These are phyloP conservation scores for Platerodrilus igneus DNA, from an alignment of 2,888 invertebrate species.

Conservation along the genomic window DNA sequence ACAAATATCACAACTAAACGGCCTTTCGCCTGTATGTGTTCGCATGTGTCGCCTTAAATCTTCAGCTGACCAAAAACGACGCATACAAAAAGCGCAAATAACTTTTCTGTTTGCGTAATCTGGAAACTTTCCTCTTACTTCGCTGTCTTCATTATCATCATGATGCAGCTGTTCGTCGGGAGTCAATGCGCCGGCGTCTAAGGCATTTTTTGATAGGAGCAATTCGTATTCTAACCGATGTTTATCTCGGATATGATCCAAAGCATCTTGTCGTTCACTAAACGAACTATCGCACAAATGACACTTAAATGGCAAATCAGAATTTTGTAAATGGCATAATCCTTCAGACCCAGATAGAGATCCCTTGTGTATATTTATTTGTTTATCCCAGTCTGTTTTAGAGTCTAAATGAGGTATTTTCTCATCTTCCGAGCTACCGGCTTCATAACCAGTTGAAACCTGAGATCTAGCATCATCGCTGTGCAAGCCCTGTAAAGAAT, in stretches of 20 bases:
- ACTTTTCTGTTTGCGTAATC: constrained; percentile 85
- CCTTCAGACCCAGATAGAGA: constrained; percentile 26
- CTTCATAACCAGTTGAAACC: constrained; percentile 42
- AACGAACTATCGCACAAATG: constrained; percentile 89
- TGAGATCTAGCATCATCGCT: constrained; percentile 38
- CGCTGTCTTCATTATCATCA: constrained; percentile 65
- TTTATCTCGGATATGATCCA: constrained; percentile 72
- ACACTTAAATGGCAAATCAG: constrained; percentile 82
- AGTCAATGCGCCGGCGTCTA: constrained; percentile 56
- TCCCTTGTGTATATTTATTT: constrained; percentile 35
- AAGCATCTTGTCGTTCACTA: constrained; percentile 69
- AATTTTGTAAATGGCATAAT: constrained; percentile 47
- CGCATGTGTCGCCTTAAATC: constrained; percentile 91
- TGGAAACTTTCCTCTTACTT: constrained; percentile 73
- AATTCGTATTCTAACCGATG: constrained; percentile 77
- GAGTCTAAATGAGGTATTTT: constrained; percentile 43
- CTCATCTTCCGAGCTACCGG: constrained; percentile 47
- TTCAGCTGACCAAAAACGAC: constrained; percentile 93
- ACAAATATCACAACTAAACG: constrained; percentile 89
- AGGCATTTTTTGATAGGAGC: constrained; percentile 76
- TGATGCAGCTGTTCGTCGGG: constrained; percentile 45
- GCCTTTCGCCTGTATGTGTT: constrained; percentile 88
- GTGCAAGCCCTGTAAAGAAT: constrained; percentile 52
- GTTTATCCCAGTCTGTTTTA: constrained; percentile 38
- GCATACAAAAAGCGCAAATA: constrained; percentile 87